These are phyloP conservation scores for Mycalesis mineus DNA, from an alignment of 2,888 invertebrate genomes.

Conservation along the genomic window DNA sequence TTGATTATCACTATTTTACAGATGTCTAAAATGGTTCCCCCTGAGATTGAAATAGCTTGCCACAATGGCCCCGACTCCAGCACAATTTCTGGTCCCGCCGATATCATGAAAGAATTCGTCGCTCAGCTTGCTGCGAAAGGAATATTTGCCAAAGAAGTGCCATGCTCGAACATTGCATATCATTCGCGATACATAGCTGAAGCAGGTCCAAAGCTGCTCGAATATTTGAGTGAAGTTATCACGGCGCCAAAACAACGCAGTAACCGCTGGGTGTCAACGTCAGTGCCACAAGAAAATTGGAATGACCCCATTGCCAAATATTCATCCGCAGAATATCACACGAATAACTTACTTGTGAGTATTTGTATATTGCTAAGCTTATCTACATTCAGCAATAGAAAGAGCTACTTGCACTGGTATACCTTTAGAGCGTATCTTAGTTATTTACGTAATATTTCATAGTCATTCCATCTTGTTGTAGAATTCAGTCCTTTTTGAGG, in stretches of 20 bases:
- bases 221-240: slow-evolving; percentile 78
- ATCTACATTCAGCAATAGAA: too few species aligned
- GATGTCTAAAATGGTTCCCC: slow-evolving; percentile 62
- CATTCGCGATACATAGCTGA: slow-evolving; percentile 89
- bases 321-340: slow-evolving; percentile 49
- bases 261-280: too few species aligned
- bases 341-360: slow-evolving; percentile 85
- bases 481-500: slow-evolving; percentile 53
- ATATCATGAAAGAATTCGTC: slow-evolving; percentile 77
- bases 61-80: slow-evolving; percentile 75
- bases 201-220: slow-evolving; percentile 78
- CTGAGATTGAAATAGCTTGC: slow-evolving; percentile 66
- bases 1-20: slow-evolving; percentile 29
- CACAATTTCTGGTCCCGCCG: slow-evolving; percentile 86
- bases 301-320: too few species aligned
- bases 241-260: slow-evolving; percentile 78
- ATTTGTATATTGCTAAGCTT: neutral
- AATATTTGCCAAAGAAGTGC: slow-evolving; percentile 3
- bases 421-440: too few species aligned
- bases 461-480: slow-evolving; percentile 55
- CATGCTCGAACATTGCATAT: slow-evolving; percentile 89
- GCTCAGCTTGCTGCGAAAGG: slow-evolving; percentile 35
- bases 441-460: too few species aligned
- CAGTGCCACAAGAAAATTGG: too few species aligned
- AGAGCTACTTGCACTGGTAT: too few species aligned